Percentiles rank a stretch among this genome's conserved stretches.
Evolutionary conservation across 1,140 invertebrate species (phyloP).

Genomic region (Ptiloglossa arizonensis): DNA sequence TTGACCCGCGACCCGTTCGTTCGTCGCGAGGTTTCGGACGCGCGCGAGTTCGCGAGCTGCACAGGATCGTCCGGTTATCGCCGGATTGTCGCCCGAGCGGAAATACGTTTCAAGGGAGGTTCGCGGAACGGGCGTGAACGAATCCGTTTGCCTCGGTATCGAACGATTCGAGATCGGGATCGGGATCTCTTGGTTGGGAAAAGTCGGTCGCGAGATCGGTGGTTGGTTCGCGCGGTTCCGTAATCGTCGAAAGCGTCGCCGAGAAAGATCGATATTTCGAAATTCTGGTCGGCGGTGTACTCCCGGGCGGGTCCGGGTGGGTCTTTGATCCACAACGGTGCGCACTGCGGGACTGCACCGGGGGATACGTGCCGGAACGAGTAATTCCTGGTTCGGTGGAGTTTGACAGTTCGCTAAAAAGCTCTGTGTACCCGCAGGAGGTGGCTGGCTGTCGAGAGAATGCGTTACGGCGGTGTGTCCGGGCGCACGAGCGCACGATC

Average conservation of each 20-base stretch:
- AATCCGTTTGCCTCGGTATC: no score
- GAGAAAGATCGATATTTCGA: conserved; percentile 55
- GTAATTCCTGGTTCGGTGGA: conserved; percentile 64
- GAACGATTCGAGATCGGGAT: no score
- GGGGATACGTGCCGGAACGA: conserved; percentile 56
- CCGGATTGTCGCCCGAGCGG: neutral
- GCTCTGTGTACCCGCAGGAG: conserved; percentile 51
- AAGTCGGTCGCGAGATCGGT: no score
- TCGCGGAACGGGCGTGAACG: neutral
- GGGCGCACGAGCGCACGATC: neutral
- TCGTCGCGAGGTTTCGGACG: neutral
- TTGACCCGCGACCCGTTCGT: neutral
- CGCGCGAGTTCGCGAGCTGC: no score
- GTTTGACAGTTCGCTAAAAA: conserved; percentile 71
- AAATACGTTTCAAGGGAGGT: neutral
- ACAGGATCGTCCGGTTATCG: no score
- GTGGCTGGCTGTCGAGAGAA: conserved; percentile 59
- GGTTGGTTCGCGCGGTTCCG: conserved; percentile 36
- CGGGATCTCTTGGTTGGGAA: no score
- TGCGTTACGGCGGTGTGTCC: conserved; percentile 43
- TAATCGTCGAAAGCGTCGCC: conserved; percentile 43
- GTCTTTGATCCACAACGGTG: conserved; percentile 57
- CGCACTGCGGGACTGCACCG: conserved; percentile 35
- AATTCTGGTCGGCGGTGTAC: conserved; percentile 47
- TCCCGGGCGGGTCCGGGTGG: conserved; percentile 4